A percentile compares a stretch with the other conserved stretches of the same genome.
Evolutionary conservation across 2,113 vertebrate species (phyloP).

Genomic region (Lagenorhynchus albirostris): DNA sequence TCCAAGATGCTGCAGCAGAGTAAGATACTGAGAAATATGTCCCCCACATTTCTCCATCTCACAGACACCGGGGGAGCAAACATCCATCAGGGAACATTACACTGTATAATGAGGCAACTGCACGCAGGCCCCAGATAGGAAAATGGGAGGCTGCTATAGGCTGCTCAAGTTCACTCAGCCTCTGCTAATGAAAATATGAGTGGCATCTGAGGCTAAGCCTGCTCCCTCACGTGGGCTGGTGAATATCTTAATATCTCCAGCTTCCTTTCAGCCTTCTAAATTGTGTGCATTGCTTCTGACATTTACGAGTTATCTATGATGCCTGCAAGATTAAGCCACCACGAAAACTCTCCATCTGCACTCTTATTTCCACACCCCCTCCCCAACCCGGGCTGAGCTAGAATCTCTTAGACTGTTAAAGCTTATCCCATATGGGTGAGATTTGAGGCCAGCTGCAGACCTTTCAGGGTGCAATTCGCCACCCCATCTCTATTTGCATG

Average conservation of each 20-base stretch:
- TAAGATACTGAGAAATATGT: background rate
- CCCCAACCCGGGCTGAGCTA: background rate
- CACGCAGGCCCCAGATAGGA: conserved; percentile 31
- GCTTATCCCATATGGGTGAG: background rate
- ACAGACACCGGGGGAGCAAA: background rate
- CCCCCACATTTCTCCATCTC: background rate
- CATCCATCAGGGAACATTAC: background rate
- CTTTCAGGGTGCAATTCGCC: background rate
- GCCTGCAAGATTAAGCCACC: conserved; percentile 5
- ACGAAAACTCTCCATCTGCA: conserved; percentile 6
- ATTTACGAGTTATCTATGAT: conserved; percentile 63
- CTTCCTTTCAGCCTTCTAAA: conserved; percentile 35
- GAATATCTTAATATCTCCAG: conserved; percentile 55
- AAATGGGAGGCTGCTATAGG: conserved; percentile 52
- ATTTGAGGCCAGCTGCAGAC: conserved; percentile 50
- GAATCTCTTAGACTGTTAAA: conserved; percentile 8
- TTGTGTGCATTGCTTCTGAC: conserved; percentile 57
- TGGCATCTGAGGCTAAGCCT: background rate
- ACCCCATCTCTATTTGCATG: conserved; percentile 11
- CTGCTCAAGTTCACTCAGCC: conserved; percentile 27
- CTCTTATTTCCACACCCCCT: background rate
- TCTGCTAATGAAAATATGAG: conserved; percentile 56
- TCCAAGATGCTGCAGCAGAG: background rate
- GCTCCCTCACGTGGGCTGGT: background rate
- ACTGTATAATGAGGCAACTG: conserved; percentile 18